phyloP scores from a whole-genome alignment of 2,113 vertebrate species.

The Sylvilagus bachmani region DNA sequence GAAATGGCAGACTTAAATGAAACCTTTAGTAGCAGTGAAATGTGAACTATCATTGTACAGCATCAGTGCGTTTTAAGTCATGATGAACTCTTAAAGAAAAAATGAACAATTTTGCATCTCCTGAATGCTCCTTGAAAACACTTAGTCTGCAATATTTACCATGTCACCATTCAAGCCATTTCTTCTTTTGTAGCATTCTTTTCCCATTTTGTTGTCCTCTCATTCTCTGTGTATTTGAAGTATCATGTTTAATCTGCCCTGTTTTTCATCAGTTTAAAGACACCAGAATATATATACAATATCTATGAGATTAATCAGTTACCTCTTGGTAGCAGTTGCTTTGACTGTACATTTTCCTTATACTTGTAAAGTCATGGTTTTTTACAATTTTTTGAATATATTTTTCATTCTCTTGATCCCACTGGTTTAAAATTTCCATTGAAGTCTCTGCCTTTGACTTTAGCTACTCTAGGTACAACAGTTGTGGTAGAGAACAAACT shows the following conservation, averaged over 20 bases:
- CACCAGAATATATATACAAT: background rate
- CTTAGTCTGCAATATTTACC: background rate
- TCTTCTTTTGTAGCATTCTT: background rate
- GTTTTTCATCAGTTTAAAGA: background rate
- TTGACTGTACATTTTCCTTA: no score
- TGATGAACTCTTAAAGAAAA: background rate
- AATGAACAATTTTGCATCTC: background rate
- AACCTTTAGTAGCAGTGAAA: background rate
- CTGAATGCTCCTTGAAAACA: background rate
- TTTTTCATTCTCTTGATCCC: no score
- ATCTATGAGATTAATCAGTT: background rate
- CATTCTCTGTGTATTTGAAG: background rate
- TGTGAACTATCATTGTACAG: background rate
- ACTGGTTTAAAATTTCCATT: no score
- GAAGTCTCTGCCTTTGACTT: no score
- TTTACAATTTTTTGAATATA: no score
- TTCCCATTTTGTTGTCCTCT: background rate
- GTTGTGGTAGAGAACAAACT: no score
- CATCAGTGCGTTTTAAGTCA: background rate
- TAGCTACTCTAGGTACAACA: no score
- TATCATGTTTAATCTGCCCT: background rate
- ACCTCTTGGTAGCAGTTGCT: background rate
- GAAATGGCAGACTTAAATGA: background rate
- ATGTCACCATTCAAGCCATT: background rate
- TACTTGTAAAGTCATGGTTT: no score